Conservation (phyloP, 1,140 invertebrate genomes). For the Gryon sp. region DNA sequence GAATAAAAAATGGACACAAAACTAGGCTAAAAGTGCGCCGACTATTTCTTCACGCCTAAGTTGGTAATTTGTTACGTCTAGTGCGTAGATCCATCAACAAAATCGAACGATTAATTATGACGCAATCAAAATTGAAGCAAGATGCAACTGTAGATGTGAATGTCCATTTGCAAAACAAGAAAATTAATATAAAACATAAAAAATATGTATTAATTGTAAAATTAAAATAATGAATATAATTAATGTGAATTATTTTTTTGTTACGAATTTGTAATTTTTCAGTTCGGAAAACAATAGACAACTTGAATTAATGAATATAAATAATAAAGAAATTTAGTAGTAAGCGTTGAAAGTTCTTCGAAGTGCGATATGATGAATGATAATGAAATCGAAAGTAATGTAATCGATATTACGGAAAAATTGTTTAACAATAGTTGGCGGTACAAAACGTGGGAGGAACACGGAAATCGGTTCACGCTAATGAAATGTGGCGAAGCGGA, state of each 20-base stretch:
- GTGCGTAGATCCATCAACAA: slow-evolving; percentile 8
- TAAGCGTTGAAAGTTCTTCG: slow-evolving; percentile 11
- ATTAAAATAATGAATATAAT: no score
- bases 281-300: no score
- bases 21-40: slow-evolving; percentile 67
- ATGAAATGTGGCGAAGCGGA: slow-evolving; percentile 46
- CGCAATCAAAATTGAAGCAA: slow-evolving; percentile 5
- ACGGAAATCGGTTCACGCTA: slow-evolving; percentile 51
- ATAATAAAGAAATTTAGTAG: no score
- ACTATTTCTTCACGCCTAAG: slow-evolving; percentile 26
- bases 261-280: no score
- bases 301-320: no score
- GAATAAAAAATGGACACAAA: slow-evolving; percentile 52
- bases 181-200: no score
- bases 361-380: slow-evolving; percentile 16
- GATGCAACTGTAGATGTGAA: no score
- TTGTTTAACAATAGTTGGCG: slow-evolving; percentile 22
- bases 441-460: slow-evolving; percentile 32
- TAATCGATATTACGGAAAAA: slow-evolving; percentile 22
- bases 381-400: slow-evolving; percentile 8
- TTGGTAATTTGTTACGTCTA: slow-evolving; percentile 19
- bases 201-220: no score
- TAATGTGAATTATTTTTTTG: no score
- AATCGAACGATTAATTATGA: not conserved
- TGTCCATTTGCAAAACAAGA: no score